Conservation (phyloP, 2,113 vertebrate species). For the Cisticola juncidis region DNA sequence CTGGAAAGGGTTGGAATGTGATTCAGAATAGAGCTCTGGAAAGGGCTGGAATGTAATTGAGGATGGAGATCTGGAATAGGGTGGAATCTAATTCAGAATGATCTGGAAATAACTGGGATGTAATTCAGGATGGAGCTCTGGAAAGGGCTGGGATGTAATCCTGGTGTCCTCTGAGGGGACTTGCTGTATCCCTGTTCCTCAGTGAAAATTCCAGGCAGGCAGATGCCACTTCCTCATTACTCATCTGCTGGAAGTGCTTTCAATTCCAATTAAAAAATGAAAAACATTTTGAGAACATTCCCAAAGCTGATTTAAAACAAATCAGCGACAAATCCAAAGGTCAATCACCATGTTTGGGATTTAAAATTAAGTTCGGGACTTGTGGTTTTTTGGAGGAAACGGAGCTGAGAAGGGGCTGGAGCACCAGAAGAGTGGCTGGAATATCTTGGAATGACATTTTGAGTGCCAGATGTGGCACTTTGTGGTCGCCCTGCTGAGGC, state of each 20-base stretch:
- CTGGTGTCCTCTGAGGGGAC: not conserved
- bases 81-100: not conserved
- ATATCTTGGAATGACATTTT: not conserved
- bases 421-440: not conserved
- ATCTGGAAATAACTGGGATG: no score
- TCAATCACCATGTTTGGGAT: not conserved
- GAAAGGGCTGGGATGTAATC: not conserved
- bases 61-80: no score
- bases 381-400: fast-evolving
- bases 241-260: not conserved
- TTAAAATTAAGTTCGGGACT: not conserved
- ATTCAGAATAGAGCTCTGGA: not conserved
- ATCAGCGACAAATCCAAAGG: not conserved
- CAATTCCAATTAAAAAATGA: not conserved
- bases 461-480: not conserved
- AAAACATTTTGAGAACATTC: not conserved
- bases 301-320: not conserved
- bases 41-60: not conserved
- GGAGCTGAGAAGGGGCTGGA: not conserved
- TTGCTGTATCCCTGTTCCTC: not conserved
- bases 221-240: not conserved
- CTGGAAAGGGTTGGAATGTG: not conserved
- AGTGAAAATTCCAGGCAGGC: not conserved
- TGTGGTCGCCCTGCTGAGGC: no score
- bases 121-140: not conserved